Evolutionary conservation across 2,888 invertebrate species (phyloP), one percentile per base, ranked within the genome.

Genomic region (Lasioglossum lativentre): DNA sequence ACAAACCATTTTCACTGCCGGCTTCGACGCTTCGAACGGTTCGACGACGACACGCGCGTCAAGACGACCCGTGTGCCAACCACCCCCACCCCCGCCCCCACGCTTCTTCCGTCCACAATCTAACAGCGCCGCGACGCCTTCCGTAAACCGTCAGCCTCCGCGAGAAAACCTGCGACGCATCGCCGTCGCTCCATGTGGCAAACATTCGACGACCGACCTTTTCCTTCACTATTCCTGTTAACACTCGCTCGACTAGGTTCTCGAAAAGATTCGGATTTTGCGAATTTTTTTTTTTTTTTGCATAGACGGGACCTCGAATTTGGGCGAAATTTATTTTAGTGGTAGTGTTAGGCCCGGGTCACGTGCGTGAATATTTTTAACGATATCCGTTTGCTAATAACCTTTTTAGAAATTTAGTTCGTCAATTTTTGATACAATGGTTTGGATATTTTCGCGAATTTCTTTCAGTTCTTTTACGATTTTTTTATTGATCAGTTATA

Each of bases 1-100:
- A 92, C 91, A 92, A 86, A 91, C 89, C 90, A 89, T 92, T 92
- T 92, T 90, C 91, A 90, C 91, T 87, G 90, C 88, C 86, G 88
- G 86, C 86, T 86, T 80, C 78, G 86, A 91, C 52, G 52, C 52
- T 52, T 52, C 52, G 52, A 52, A 52, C 52, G 52, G 23, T 52
- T 52, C 52, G 52, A 89, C 91, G 91, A 89, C 87, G 88, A 88
- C 90, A 88, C 90, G 86, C 91, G 91, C 89, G 87, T 89, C 88
- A 85, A 80, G 52, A 52, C 52, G 52, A 52, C 52, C n/a, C 66
- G 75, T 87, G 74, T 80, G 78, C 85, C 83, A 71, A 38, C 68
- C 40, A 12, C 52, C 8, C 6, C 40, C 16, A 19, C 19, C 59
- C 59, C 3, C n/a, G 6, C 63, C 38, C 16, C 47, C 34, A 23